A percentile compares a stretch with the other conserved stretches of the same genome.
phyloP scores from a whole-genome alignment of 2,113 vertebrate species.

The Irena cyanogastra region DNA sequence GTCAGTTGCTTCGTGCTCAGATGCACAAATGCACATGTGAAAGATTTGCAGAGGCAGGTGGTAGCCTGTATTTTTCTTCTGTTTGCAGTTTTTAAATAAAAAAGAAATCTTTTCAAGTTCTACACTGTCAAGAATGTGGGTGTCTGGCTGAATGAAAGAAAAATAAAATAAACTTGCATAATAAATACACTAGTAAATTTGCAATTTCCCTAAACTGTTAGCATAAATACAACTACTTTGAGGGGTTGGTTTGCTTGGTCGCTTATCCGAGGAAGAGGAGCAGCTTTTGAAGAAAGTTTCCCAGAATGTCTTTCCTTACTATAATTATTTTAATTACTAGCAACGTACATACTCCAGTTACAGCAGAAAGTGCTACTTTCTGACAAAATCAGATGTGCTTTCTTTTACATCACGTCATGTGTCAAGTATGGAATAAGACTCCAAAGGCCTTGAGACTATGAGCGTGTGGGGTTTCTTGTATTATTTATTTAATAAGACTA shows the following conservation, averaged over 20 bases:
- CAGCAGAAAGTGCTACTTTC: neutral
- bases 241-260: neutral
- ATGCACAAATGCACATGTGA: neutral
- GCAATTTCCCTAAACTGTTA: neutral
- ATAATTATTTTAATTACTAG: neutral
- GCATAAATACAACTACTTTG: neutral
- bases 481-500: neutral
- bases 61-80: constrained; percentile 2
- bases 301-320: neutral
- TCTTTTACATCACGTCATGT: neutral
- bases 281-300: neutral
- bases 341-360: neutral
- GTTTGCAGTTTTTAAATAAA: constrained; percentile 20
- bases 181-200: constrained; percentile 10
- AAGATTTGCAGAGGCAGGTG: constrained; percentile 33
- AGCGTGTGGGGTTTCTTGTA: neutral
- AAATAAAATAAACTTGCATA: constrained; percentile 50
- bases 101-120: constrained; percentile 41
- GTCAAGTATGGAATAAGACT: neutral
- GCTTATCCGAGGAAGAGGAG: neutral
- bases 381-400: neutral
- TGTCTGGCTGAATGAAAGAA: constrained; percentile 49
- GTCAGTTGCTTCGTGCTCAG: neutral
- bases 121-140: constrained; percentile 53
- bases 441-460: neutral